These are phyloP conservation scores for Leptothorax acervorum DNA, from an alignment of 2,888 invertebrate genomes.

Conservation along the genomic window DNA sequence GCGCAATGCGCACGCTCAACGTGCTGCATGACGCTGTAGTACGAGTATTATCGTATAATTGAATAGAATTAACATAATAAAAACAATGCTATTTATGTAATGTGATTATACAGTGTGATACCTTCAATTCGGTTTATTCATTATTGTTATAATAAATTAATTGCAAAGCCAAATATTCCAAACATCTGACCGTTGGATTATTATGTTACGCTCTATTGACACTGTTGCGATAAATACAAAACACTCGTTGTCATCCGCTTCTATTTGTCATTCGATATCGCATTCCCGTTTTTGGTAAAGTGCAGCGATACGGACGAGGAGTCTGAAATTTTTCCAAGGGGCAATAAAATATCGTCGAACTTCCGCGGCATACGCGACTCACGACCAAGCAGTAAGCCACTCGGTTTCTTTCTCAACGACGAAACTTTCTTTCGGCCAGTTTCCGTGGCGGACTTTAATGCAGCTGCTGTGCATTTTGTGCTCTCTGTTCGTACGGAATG, in stretches of 20 bases:
- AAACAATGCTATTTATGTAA: neutral
- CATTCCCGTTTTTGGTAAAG: neutral
- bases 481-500: slow-evolving; percentile 1
- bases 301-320: neutral
- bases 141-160: slow-evolving; percentile 7
- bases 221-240: neutral
- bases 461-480: slow-evolving; percentile 7
- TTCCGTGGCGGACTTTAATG: slow-evolving; percentile 36
- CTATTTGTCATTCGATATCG: slow-evolving; percentile 12
- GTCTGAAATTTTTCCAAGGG: slow-evolving; percentile 15
- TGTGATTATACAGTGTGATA: neutral
- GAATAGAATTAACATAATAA: neutral
- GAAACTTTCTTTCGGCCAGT: slow-evolving; percentile 59
- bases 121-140: neutral
- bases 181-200: neutral
- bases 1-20: neutral
- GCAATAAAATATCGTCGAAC: slow-evolving; percentile 68
- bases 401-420: slow-evolving; percentile 53
- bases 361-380: slow-evolving; percentile 55
- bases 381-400: slow-evolving; percentile 60
- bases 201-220: neutral
- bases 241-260: neutral
- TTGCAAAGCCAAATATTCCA: neutral
- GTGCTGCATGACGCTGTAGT: neutral
- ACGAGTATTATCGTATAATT: neutral